Conservation (phyloP, 2,113 vertebrate genomes). For the Eublepharis macularius region DNA sequence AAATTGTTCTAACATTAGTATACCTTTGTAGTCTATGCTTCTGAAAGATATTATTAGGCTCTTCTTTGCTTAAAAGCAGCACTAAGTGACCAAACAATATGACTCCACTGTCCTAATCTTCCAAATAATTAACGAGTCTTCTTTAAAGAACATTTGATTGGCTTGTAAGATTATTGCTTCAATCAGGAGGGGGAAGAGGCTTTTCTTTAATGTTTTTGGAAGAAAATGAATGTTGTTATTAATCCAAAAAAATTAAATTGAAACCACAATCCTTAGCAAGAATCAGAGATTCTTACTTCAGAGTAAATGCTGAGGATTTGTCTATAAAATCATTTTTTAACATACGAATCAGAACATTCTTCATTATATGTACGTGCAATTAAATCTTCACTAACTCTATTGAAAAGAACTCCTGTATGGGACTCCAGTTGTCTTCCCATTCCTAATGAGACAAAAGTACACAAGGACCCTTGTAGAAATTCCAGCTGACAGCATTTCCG, state of each 20-base stretch:
- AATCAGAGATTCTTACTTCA: neutral
- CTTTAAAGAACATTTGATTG: constrained; percentile 62
- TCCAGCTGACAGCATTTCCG: too few species aligned
- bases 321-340: neutral
- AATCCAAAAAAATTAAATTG: neutral
- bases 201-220: constrained; percentile 27
- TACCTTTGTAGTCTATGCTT: constrained; percentile 67
- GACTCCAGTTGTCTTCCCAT: too few species aligned
- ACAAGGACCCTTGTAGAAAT: too few species aligned
- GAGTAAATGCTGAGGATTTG: neutral
- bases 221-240: constrained; percentile 29
- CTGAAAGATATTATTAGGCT: constrained; percentile 58
- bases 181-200: constrained; percentile 54
- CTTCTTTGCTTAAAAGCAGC: constrained; percentile 66
- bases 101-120: constrained; percentile 64
- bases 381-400: too few species aligned
- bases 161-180: constrained; percentile 53
- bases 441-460: too few species aligned
- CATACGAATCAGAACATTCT: neutral
- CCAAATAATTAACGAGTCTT: constrained; percentile 67
- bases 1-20: constrained; percentile 70
- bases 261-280: neutral
- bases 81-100: constrained; percentile 71
- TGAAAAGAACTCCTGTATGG: too few species aligned
- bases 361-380: too few species aligned